These are phyloP conservation scores for Leptopilina myrica DNA, from an alignment of 2,888 invertebrate genomes.

Conservation along the genomic window DNA sequence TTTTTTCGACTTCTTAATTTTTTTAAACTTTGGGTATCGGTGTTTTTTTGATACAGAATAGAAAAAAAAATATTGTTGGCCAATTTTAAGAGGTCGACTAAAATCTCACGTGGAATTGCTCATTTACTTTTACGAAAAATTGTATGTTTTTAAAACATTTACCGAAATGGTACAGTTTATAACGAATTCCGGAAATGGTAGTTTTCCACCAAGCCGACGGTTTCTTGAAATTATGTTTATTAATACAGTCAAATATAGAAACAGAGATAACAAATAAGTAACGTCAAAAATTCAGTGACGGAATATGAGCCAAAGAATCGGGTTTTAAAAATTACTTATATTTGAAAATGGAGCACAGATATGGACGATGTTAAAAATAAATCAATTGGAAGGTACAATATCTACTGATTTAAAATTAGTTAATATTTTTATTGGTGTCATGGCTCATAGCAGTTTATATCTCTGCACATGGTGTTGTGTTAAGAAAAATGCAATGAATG, in stretches of 20 bases:
- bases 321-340: conserved; percentile 26
- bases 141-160: no score
- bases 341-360: neutral
- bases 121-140: no score
- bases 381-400: neutral
- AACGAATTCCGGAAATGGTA: no score
- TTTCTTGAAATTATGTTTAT: conserved; percentile 30
- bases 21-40: no score
- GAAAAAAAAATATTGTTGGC: no score
- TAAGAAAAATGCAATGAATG: conserved; percentile 25
- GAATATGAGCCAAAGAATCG: neutral
- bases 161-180: no score
- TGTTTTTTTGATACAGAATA: no score
- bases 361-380: conserved; percentile 36
- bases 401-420: neutral
- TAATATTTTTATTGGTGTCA: no score
- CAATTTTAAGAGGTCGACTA: no score
- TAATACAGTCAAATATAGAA: conserved; percentile 31
- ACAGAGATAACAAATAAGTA: conserved; percentile 1
- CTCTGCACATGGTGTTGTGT: neutral
- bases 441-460: neutral
- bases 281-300: conserved; percentile 18
- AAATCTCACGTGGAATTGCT: no score
- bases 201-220: no score
- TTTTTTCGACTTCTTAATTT: no score